Evolutionary conservation across 2,888 invertebrate species (phyloP).

Genomic region (Tromatobia lineatoria): DNA sequence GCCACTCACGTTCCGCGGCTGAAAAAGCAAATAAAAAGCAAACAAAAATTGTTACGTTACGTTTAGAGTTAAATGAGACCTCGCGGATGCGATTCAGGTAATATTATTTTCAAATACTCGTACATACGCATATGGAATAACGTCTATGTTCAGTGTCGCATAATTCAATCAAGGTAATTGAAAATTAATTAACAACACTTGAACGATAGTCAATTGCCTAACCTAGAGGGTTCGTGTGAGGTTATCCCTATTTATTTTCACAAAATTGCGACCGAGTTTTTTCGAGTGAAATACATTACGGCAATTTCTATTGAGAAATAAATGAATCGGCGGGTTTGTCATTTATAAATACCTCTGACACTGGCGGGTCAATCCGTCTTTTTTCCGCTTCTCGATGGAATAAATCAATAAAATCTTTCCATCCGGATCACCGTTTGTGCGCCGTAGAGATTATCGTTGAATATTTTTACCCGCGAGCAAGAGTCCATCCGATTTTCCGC

Average conservation of each 20-base stretch:
- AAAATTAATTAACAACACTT: no score
- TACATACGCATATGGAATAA: no score
- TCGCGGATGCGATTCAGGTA: neutral
- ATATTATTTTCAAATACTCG: no score
- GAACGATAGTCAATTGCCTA: no score
- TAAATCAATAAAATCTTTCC: constrained; percentile 19
- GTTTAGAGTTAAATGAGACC: neutral
- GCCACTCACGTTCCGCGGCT: neutral
- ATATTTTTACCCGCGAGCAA: constrained; percentile 31
- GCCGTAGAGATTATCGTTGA: constrained; percentile 26
- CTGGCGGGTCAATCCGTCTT: neutral
- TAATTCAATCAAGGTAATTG: no score
- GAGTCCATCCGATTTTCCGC: constrained; percentile 21
- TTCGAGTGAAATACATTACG: neutral
- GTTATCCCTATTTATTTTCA: neutral
- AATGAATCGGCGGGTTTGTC: constrained; percentile 2
- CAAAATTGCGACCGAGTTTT: neutral
- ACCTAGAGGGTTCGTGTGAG: neutral
- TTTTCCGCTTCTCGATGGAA: constrained; percentile 9
- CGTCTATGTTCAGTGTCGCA: no score
- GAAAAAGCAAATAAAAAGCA: neutral
- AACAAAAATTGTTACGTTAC: neutral
- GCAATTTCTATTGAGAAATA: neutral
- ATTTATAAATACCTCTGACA: neutral
- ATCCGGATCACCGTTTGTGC: constrained; percentile 21